Conservation (phyloP, 1,140 invertebrate species). For the Cydia splendana region DNA sequence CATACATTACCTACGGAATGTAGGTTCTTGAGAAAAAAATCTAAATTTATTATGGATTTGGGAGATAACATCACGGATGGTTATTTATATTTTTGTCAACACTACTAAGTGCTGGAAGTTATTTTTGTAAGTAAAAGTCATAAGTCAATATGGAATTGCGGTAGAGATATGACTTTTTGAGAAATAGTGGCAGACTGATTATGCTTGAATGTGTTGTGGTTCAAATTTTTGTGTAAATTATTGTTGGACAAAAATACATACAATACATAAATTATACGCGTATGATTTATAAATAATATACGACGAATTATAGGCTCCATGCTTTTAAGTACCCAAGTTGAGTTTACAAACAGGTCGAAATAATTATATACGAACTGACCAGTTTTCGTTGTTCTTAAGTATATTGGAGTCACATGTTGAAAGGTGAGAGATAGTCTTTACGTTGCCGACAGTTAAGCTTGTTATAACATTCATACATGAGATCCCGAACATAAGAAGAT, state of each 20-base stretch:
- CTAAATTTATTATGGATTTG: conserved; percentile 58
- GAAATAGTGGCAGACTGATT: neutral
- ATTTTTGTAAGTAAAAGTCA: neutral
- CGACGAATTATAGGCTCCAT: neutral
- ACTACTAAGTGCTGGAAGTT: conserved; percentile 17
- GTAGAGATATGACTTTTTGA: neutral
- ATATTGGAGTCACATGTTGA: too few relatives aligned
- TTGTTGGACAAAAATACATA: neutral
- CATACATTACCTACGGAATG: conserved; percentile 58
- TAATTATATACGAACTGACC: too few relatives aligned
- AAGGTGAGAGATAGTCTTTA: too few relatives aligned
- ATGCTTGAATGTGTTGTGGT: conserved; percentile 22
- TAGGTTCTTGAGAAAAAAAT: conserved; percentile 57
- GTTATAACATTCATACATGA: too few relatives aligned
- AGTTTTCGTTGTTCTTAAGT: too few relatives aligned
- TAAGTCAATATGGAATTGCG: neutral
- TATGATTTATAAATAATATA: neutral
- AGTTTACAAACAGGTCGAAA: too few relatives aligned
- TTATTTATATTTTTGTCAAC: conserved; percentile 43
- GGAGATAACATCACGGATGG: conserved; percentile 44
- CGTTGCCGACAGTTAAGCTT: too few relatives aligned
- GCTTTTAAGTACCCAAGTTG: too few relatives aligned
- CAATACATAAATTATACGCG: neutral
- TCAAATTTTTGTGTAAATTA: neutral
- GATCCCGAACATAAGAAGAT: too few relatives aligned